A percentile compares a stretch with the other conserved stretches of the same genome.
Conservation (phyloP, 1,140 invertebrate species). For the Monochamus saltuarius region DNA sequence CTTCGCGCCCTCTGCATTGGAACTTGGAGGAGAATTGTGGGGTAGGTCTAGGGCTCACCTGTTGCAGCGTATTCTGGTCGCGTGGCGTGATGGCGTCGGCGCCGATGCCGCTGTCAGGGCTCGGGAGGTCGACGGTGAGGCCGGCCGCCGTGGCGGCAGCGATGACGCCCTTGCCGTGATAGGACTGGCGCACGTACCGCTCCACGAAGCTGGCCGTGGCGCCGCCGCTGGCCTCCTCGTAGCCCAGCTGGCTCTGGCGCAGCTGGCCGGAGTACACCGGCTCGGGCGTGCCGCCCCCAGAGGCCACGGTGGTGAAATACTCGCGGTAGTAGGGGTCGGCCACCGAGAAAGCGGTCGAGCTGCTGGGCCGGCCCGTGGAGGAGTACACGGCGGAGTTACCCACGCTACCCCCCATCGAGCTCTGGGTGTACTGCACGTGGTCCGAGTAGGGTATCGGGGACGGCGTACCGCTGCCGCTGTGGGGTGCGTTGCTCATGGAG, state of each 20-base stretch:
- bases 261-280: conserved; percentile 56
- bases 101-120: conserved; percentile 88
- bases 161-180: conserved; percentile 57
- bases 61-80: conserved; percentile 83
- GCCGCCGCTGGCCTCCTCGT: conserved; percentile 50
- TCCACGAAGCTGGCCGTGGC: conserved; percentile 55
- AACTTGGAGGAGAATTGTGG: conserved; percentile 15
- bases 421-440: conserved; percentile 56
- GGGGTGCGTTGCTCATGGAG: conserved; percentile 44
- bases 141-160: conserved; percentile 63
- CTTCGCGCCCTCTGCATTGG: conserved; percentile 19
- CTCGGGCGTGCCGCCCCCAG: conserved; percentile 51
- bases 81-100: conserved; percentile 86
- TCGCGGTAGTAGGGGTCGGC: conserved; percentile 57
- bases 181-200: conserved; percentile 59
- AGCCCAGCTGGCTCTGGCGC: conserved; percentile 55
- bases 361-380: conserved; percentile 39
- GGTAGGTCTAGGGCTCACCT: conserved; percentile 63
- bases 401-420: conserved; percentile 46
- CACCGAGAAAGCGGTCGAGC: conserved; percentile 47
- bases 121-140: conserved; percentile 86
- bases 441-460: conserved; percentile 61
- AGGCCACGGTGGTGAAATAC: conserved; percentile 54
- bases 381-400: conserved; percentile 37
- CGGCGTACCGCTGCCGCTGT: conserved; percentile 52